These are phyloP conservation scores for Bellardia bayeri DNA, from an alignment of 2,888 invertebrate genomes.

Conservation along the genomic window DNA sequence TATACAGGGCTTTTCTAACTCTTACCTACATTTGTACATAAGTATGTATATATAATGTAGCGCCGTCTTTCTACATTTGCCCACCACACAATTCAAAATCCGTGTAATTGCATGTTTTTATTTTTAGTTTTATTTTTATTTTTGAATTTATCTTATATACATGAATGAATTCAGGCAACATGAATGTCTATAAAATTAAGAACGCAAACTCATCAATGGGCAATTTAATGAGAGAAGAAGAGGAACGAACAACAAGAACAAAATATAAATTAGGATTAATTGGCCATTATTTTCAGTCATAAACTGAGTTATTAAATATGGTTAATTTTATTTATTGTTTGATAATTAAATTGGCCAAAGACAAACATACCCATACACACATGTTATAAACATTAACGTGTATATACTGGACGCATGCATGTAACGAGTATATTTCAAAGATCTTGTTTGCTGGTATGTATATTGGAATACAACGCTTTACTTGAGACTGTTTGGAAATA, in stretches of 20 bases:
- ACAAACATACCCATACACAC: conserved; percentile 1
- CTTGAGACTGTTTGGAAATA: conserved; percentile 27
- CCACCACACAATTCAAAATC: background rate
- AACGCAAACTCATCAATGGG: conserved; percentile 53
- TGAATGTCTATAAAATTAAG: conserved; percentile 48
- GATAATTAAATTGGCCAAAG: conserved; percentile 49
- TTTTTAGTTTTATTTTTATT: background rate
- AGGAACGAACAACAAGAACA: conserved; percentile 5
- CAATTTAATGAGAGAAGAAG: conserved; percentile 26
- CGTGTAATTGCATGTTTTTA: background rate
- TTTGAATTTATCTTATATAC: conserved; percentile 43
- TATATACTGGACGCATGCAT: conserved; percentile 3
- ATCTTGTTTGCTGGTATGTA: background rate
- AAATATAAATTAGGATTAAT: conserved; percentile 48
- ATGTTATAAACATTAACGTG: background rate
- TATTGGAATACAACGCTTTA: background rate
- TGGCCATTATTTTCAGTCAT: conserved; percentile 59
- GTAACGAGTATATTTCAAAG: background rate
- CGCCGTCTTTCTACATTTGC: background rate
- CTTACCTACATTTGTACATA: no score
- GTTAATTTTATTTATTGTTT: conserved; percentile 58
- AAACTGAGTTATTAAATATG: conserved; percentile 59
- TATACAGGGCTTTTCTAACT: no score
- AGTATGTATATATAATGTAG: no score
- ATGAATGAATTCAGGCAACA: conserved; percentile 26